A percentile compares a stretch with the other conserved stretches of the same genome.
Conservation (phyloP, 2,113 vertebrate genomes). For the Paramormyrops kingsleyae region DNA sequence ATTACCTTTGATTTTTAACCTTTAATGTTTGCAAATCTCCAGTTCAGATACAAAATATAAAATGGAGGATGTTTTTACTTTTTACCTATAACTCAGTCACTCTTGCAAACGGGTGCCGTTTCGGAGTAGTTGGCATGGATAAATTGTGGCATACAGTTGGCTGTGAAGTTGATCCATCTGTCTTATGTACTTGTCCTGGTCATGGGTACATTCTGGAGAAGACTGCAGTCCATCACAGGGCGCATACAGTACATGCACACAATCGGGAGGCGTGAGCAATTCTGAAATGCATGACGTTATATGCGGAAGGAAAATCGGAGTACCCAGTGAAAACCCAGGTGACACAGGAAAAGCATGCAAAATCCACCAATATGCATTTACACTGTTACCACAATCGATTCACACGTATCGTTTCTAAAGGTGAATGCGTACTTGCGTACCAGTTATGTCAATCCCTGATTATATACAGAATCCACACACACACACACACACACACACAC, state of each 20-base stretch:
- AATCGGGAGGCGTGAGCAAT: background rate
- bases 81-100: background rate
- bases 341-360: background rate
- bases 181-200: background rate
- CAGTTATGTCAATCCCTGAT: no score
- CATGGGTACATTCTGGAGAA: background rate
- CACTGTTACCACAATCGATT: no score
- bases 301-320: background rate
- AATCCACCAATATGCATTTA: no score
- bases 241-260: background rate
- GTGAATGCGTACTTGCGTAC: no score
- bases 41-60: background rate
- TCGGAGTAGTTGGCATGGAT: background rate
- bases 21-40: background rate
- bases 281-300: background rate
- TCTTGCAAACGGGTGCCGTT: background rate
- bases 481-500: background rate
- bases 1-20: background rate
- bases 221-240: background rate
- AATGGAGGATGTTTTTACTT: background rate
- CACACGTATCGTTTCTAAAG: no score
- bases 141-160: background rate
- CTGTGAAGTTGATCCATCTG: background rate
- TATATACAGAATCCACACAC: background rate
- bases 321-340: background rate